Evolutionary conservation across 1,140 invertebrate genomes (phyloP), one percentile per base, ranked within the genome.

Genomic region (Drosophila tristis): DNA sequence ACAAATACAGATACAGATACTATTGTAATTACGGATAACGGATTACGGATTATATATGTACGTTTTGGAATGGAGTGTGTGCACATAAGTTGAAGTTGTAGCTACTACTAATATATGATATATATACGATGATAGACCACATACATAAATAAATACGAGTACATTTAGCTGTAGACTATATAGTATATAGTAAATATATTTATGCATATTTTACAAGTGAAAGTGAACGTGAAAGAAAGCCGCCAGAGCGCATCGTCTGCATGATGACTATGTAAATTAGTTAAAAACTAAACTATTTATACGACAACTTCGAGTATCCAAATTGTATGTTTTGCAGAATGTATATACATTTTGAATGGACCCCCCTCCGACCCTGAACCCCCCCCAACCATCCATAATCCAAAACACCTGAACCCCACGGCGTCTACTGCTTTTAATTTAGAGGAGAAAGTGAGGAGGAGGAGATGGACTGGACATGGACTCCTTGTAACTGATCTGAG

Each of bases 221-320:
- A 80, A 53, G 50, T 74, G 20, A 80, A 80, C 49, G 50, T 74
- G 75, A 75, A 61, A 76, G 67, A 67, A 70, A 77, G 82, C 84
- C 82, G 79, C 84, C 81, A 82, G 79, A 87, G 84, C 82, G 82
- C 82, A 87, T 86, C 60, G 78, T 87, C 78, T 82, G 80, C 57
- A 87, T 80, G 84, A 59, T 66, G 82, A 87, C 72, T 82, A 89
- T 87, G 82, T 87, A 87, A 87, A 87, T 82, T 87, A 87, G 84
- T 87, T 87, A 89, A 87, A 87, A 87, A 87, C 82, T 87, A 87
- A 80, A 86, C 80, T 86, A 86, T 86, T 86, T 86, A 87, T 86
- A 78, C 77, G 63, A 80, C 51, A 75, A 75, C 26, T 78, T 80
- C 61, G 58, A 75, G 74, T 80, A 86, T 86, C 81, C 64, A 80